These are phyloP conservation scores for Craterocephalus amniculus DNA, from an alignment of 2,797 vertebrate genomes.

Conservation along the genomic window DNA sequence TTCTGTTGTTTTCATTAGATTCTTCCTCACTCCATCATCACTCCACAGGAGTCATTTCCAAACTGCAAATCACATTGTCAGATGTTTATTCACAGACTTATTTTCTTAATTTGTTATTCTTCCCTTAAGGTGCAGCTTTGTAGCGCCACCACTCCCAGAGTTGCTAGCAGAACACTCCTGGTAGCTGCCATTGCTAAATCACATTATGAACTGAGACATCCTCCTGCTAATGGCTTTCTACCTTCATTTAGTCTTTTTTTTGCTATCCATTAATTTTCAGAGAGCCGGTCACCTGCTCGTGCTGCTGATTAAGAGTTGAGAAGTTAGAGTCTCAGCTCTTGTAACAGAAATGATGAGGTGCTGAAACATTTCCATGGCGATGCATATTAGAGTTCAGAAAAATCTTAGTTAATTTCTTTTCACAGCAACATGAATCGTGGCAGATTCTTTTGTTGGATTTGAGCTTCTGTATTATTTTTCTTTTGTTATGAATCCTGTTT, in stretches of 20 bases:
- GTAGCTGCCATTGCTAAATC: not conserved
- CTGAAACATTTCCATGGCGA: not conserved
- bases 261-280: not conserved
- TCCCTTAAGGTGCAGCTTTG: too few species aligned
- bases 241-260: not conserved
- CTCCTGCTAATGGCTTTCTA: not conserved
- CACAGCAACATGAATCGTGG: not conserved
- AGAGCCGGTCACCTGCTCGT: not conserved
- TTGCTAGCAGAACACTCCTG: not conserved
- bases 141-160: too few species aligned
- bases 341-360: not conserved
- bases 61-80: not conserved
- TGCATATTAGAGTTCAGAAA: not conserved
- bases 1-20: too few species aligned
- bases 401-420: not conserved
- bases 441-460: not conserved
- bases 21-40: too few species aligned
- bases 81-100: not conserved
- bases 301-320: not conserved
- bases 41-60: not conserved
- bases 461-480: not conserved
- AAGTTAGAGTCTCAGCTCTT: not conserved
- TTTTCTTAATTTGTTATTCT: too few species aligned
- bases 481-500: not conserved
- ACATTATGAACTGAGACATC: not conserved